Evolutionary conservation across 2,888 invertebrate species (phyloP).

Genomic region (Linnaemya vulpina): DNA sequence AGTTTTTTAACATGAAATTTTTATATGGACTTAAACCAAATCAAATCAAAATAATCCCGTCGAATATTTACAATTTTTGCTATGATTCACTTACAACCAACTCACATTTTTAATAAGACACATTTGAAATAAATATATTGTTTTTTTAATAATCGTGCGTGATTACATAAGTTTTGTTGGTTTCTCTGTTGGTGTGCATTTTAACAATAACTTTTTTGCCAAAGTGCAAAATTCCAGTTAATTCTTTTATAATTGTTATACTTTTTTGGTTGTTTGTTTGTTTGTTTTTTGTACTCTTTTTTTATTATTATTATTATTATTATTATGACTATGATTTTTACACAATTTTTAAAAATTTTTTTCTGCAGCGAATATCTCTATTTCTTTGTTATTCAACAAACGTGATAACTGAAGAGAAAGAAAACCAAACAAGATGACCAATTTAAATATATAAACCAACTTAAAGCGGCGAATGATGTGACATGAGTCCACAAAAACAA

Average conservation of each 20-base stretch:
- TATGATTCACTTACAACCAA: constrained; percentile 32
- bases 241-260: constrained; percentile 53
- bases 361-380: constrained; percentile 46
- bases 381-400: constrained; percentile 54
- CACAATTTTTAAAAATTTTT: constrained; percentile 17
- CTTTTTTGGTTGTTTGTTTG: neutral
- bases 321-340: too few species aligned
- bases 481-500: neutral
- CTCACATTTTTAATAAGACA: constrained; percentile 8
- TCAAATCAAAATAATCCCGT: neutral
- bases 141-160: constrained; percentile 40
- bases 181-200: constrained; percentile 8
- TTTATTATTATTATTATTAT: constrained; percentile 20
- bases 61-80: constrained; percentile 18
- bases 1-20: neutral
- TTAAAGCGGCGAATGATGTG: constrained; percentile 9
- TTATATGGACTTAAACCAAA: neutral
- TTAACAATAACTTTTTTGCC: constrained; percentile 22
- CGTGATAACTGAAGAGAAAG: constrained; percentile 46
- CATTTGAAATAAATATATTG: constrained; percentile 3
- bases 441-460: constrained; percentile 26
- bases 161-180: constrained; percentile 44
- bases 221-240: constrained; percentile 47
- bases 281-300: constrained; percentile 38
- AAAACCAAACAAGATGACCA: constrained; percentile 49